Conservation (phyloP, 2,888 invertebrate genomes). For the Xanthorhoe designata region DNA sequence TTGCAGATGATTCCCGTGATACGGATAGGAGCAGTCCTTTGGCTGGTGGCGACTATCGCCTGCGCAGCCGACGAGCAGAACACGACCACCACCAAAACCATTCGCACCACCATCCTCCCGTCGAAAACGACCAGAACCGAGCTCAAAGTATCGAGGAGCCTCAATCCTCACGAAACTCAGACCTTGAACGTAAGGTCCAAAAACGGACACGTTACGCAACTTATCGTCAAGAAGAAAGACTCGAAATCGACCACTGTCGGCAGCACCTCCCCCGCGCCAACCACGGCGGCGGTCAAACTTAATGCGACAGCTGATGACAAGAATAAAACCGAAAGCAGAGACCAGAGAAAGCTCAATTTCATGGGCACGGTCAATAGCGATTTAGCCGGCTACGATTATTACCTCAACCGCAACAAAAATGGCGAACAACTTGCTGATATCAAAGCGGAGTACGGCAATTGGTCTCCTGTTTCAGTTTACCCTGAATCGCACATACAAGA, state of each 20-base stretch:
- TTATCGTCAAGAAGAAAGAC: constrained; percentile 90
- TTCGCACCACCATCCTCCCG: constrained; percentile 77
- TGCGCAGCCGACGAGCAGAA: constrained; percentile 70
- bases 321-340: constrained; percentile 76
- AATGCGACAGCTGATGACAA: constrained; percentile 63
- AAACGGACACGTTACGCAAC: constrained; percentile 90
- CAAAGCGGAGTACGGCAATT: constrained; percentile 82
- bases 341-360: constrained; percentile 77
- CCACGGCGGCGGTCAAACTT: constrained; percentile 65
- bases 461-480: constrained; percentile 82
- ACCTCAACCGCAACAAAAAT: constrained; percentile 73
- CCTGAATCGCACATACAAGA: constrained; percentile 80
- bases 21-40: constrained; percentile 70
- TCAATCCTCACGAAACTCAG: constrained; percentile 91
- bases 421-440: constrained; percentile 75
- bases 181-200: constrained; percentile 91
- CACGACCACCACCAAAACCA: constrained; percentile 73
- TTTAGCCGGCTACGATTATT: constrained; percentile 80
- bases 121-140: constrained; percentile 90
- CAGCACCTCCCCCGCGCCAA: constrained; percentile 63
- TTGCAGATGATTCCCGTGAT: constrained; percentile 83
- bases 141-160: constrained; percentile 90
- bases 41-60: constrained; percentile 63
- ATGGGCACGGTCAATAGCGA: constrained; percentile 73
- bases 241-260: constrained; percentile 72